A percentile compares a stretch with the other conserved stretches of the same genome.
These are phyloP conservation scores for Desmophyllum pertusum DNA, from an alignment of 92 coral and sea anemone species.

Conservation along the genomic window DNA sequence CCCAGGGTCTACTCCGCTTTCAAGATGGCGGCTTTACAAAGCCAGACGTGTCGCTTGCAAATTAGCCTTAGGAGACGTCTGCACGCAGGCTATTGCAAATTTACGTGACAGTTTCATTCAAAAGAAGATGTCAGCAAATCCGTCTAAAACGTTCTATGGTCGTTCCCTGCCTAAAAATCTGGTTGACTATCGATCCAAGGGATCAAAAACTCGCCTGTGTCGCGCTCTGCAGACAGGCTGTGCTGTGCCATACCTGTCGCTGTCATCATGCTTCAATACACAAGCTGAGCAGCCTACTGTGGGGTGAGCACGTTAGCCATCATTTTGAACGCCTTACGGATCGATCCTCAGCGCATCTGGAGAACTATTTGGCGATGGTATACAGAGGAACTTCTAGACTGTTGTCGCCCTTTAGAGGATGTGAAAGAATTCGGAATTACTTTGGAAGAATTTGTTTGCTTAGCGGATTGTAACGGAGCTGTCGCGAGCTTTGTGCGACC, in stretches of 20 bases:
- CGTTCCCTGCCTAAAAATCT: slow-evolving; percentile 70
- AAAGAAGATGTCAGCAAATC: background rate
- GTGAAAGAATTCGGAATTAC: slow-evolving; percentile 79
- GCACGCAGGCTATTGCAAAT: no score
- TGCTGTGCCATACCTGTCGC: slow-evolving; percentile 75
- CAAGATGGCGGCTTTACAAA: no score
- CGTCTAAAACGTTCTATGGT: slow-evolving; percentile 62
- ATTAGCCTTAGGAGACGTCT: no score
- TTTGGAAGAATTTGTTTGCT: slow-evolving; percentile 79
- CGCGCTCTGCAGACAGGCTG: slow-evolving; percentile 68
- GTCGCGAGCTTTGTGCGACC: slow-evolving; percentile 70
- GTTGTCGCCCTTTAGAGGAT: slow-evolving; percentile 87
- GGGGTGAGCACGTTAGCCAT: slow-evolving; percentile 89
- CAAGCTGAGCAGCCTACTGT: slow-evolving; percentile 93
- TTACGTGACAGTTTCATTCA: no score
- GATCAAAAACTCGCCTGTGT: slow-evolving; percentile 78
- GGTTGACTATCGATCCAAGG: slow-evolving; percentile 81
- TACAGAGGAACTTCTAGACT: slow-evolving; percentile 83
- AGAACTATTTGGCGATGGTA: slow-evolving; percentile 97
- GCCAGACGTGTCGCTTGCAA: no score
- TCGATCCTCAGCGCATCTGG: slow-evolving; percentile 90
- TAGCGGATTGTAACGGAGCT: slow-evolving; percentile 92
- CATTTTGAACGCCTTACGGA: slow-evolving; percentile 84
- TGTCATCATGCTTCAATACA: slow-evolving; percentile 81
- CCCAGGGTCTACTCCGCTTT: no score